Conservation (phyloP, 1,140 invertebrate species). For the Bombus confusus region DNA sequence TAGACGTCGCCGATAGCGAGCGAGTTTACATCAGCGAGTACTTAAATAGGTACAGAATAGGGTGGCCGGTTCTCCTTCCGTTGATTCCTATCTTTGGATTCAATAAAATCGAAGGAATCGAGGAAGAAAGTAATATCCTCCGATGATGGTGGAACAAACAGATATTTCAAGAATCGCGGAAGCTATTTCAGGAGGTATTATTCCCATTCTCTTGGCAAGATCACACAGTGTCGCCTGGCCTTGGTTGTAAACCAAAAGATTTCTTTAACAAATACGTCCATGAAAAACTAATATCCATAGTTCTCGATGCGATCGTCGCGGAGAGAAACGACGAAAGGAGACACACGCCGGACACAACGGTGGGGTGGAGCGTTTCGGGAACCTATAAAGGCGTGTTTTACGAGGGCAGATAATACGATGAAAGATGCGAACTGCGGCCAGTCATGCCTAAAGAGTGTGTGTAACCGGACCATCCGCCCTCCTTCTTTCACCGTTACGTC, state of each 20-base stretch:
- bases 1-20: neutral
- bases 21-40: neutral
- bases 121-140: neutral
- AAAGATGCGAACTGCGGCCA: slow-evolving; percentile 73
- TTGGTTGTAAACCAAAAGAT: slow-evolving; percentile 28
- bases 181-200: neutral
- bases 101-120: neutral
- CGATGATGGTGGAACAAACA: neutral
- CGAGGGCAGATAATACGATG: slow-evolving; percentile 77
- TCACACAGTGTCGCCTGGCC: neutral
- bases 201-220: neutral
- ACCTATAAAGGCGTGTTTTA: slow-evolving; percentile 75
- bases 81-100: neutral
- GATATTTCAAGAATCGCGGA: neutral
- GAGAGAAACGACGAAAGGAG: slow-evolving; percentile 1
- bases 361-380: slow-evolving; percentile 54
- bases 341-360: neutral
- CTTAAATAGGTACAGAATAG: no score
- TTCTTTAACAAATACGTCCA: slow-evolving; percentile 40
- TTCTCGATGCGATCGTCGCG: neutral
- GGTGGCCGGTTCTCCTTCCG: no score
- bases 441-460: slow-evolving; percentile 75
- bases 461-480: slow-evolving; percentile 68
- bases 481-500: slow-evolving; percentile 60
- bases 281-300: slow-evolving; percentile 51